Evolutionary conservation across 2,113 vertebrate genomes (phyloP).

Genomic region (Chrysemys picta): DNA sequence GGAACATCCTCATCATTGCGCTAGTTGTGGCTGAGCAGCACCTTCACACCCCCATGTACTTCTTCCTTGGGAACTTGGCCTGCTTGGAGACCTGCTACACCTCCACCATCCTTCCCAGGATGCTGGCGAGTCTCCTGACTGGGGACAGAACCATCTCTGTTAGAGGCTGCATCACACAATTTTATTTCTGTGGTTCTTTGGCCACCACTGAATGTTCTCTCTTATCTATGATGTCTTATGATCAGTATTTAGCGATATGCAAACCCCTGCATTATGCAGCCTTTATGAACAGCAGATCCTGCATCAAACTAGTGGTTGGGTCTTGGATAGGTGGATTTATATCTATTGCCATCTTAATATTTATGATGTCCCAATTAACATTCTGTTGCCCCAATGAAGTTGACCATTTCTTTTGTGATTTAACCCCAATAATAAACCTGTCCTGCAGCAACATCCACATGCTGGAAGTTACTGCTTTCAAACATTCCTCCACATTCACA

Average conservation of each 20-base stretch:
- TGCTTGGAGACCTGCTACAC: too few species aligned
- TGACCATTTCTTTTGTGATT: background rate
- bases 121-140: background rate
- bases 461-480: slow-evolving; percentile 12
- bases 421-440: background rate
- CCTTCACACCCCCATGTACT: too few species aligned
- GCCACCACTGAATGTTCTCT: slow-evolving; percentile 14
- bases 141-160: background rate
- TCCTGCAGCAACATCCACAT: background rate
- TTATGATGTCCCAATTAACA: background rate
- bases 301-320: background rate
- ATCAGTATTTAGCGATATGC: background rate
- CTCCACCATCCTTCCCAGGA: background rate
- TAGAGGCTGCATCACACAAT: slow-evolving; percentile 37
- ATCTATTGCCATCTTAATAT: slow-evolving; percentile 17
- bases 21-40: too few species aligned
- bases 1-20: too few species aligned
- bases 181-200: slow-evolving; percentile 46
- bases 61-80: too few species aligned
- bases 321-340: slow-evolving; percentile 7
- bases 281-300: slow-evolving; percentile 43
- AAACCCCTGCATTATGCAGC: background rate
- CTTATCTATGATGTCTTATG: background rate
- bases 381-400: background rate
- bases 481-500: slow-evolving; percentile 11